Evolutionary conservation across 53 echinoderm and acorn worm species (phyloP).

Genomic region (Apostichopus leukothele): DNA sequence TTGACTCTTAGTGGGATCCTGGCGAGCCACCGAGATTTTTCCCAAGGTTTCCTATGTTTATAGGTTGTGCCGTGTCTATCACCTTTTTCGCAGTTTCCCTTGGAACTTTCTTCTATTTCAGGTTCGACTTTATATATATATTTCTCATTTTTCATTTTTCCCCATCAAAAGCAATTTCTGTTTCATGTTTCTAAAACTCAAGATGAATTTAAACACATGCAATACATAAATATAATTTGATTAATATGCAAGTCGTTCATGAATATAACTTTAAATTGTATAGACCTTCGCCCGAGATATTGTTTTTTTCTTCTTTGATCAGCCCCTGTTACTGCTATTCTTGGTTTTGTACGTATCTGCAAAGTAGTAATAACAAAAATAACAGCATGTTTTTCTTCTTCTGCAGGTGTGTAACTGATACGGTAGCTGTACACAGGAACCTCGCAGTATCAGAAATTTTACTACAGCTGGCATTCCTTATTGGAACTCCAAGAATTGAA

Average conservation of each 20-base stretch:
- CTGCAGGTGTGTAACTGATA: constrained; percentile 82
- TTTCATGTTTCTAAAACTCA: too few species aligned
- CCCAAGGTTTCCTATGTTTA: constrained; percentile 76
- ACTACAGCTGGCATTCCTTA: constrained; percentile 70
- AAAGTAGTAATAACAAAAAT: too few species aligned
- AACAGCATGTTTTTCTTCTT: neutral
- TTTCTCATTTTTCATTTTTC: neutral
- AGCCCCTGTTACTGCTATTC: too few species aligned
- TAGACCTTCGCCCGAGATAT: too few species aligned
- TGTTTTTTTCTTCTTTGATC: too few species aligned
- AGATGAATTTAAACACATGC: too few species aligned
- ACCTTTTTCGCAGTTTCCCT: constrained; percentile 67
- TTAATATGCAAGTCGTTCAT: too few species aligned
- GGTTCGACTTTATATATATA: constrained; percentile 47
- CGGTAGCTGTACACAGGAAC: constrained; percentile 92
- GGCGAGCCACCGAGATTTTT: constrained; percentile 78
- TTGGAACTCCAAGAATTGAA: constrained; percentile 79
- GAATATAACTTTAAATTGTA: too few species aligned
- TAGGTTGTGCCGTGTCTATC: constrained; percentile 75
- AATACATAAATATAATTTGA: too few species aligned
- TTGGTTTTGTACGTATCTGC: too few species aligned
- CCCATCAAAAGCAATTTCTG: too few species aligned
- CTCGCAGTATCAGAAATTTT: constrained; percentile 76
- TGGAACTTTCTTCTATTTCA: constrained; percentile 79
- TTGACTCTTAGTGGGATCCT: constrained; percentile 73